phyloP scores from a whole-genome alignment of 1,140 invertebrate genomes.

The Drosophila rhopaloa region DNA sequence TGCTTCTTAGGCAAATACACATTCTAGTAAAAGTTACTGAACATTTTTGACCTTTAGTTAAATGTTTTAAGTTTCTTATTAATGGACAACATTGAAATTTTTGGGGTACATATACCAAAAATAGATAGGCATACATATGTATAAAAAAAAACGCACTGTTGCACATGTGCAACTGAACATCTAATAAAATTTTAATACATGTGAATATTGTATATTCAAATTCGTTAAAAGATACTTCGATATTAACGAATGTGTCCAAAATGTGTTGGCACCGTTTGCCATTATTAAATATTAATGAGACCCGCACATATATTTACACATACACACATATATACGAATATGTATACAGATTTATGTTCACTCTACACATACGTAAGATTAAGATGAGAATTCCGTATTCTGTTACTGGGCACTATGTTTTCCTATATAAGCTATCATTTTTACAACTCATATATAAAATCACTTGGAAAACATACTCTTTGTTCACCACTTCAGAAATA shows the following conservation, averaged over 20 bases:
- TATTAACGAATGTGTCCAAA: not conserved
- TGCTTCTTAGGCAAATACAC: not conserved
- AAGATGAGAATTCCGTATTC: constrained; percentile 1
- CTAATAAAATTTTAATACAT: not conserved
- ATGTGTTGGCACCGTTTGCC: constrained; percentile 2
- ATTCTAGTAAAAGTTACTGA: not conserved
- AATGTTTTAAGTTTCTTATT: not conserved
- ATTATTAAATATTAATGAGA: constrained; percentile 5
- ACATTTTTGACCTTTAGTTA: not conserved
- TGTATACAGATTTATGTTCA: constrained; percentile 31
- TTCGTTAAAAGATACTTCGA: not conserved
- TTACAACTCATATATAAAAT: not conserved
- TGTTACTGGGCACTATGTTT: constrained; percentile 8
- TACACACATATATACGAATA: constrained; percentile 21
- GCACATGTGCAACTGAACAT: constrained; percentile 9
- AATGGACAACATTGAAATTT: constrained; percentile 6
- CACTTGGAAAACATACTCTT: constrained; percentile 11
- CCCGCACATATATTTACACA: not conserved
- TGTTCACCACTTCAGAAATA: constrained; percentile 2
- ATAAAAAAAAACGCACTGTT: constrained; percentile 6
- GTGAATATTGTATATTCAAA: not conserved
- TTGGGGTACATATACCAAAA: constrained; percentile 2
- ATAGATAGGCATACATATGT: constrained; percentile 13
- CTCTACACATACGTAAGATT: constrained; percentile 13
- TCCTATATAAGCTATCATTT: constrained; percentile 4